Percentiles rank a stretch among this genome's conserved stretches.
Evolutionary conservation across 2,797 vertebrate species (phyloP).

Genomic region (Pelodytes ibericus): DNA sequence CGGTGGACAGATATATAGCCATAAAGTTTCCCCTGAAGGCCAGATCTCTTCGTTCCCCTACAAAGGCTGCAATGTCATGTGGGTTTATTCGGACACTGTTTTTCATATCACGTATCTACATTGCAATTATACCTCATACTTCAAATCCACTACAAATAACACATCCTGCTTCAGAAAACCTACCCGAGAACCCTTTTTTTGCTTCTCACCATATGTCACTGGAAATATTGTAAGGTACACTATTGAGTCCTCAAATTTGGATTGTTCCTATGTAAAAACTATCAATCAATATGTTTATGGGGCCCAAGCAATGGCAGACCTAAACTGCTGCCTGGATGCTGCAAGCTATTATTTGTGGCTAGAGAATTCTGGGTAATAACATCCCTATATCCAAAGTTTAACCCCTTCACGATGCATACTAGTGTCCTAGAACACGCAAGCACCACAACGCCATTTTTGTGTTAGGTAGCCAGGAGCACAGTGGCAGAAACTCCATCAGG

Average conservation of each 20-base stretch:
- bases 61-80: constrained; percentile 46
- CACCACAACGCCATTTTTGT: too few species aligned
- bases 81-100: constrained; percentile 42
- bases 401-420: too few species aligned
- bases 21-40: constrained; percentile 37
- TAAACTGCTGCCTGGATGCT: constrained; percentile 82
- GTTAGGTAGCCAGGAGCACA: background rate
- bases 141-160: constrained; percentile 45
- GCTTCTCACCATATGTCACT: constrained; percentile 70
- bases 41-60: constrained; percentile 58
- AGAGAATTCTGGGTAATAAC: constrained; percentile 62
- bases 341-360: constrained; percentile 80
- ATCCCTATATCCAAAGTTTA: constrained; percentile 27
- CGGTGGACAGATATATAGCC: constrained; percentile 34
- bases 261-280: background rate
- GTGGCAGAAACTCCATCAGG: too few species aligned
- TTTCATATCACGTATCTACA: constrained; percentile 8
- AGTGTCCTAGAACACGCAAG: too few species aligned
- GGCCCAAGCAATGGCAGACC: constrained; percentile 70
- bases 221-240: background rate
- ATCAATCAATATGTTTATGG: background rate
- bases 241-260: accelerated
- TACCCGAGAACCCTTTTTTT: constrained; percentile 59
- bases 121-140: constrained; percentile 47
- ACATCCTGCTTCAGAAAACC: constrained; percentile 41